Evolutionary conservation across 2,888 invertebrate genomes (phyloP).

Genomic region (Yponomeuta malinellus): DNA sequence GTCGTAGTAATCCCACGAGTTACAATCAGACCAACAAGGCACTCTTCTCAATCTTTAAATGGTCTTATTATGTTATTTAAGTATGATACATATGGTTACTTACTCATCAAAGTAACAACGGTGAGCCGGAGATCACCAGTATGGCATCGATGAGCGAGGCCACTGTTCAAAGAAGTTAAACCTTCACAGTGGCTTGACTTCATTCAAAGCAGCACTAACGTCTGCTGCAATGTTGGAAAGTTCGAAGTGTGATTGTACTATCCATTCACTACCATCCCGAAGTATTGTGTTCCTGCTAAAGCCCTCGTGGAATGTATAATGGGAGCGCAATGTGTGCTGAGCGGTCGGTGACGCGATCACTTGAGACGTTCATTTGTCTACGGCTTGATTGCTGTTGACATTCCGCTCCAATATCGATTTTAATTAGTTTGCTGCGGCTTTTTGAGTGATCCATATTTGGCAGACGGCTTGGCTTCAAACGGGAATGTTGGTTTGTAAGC

Average conservation of each 20-base stretch:
- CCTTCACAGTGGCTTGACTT: background rate
- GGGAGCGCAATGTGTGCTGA: constrained; percentile 65
- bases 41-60: too few relatives aligned
- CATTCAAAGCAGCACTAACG: background rate
- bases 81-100: too few relatives aligned
- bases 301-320: constrained; percentile 72
- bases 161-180: background rate
- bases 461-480: background rate
- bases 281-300: constrained; percentile 60
- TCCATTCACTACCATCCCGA: background rate
- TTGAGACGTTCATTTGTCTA: constrained; percentile 3
- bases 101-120: too few relatives aligned
- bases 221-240: background rate
- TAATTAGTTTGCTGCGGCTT: background rate
- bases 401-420: constrained; percentile 1
- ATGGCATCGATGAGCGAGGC: background rate
- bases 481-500: too few relatives aligned
- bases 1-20: too few relatives aligned
- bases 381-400: background rate
- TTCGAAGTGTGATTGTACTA: background rate
- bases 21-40: too few relatives aligned
- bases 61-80: too few relatives aligned
- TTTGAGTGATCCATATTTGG: background rate
- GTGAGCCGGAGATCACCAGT: background rate
- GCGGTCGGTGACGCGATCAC: constrained; percentile 23